phyloP scores from a whole-genome alignment of 2,113 vertebrate genomes.

The Conger conger region DNA sequence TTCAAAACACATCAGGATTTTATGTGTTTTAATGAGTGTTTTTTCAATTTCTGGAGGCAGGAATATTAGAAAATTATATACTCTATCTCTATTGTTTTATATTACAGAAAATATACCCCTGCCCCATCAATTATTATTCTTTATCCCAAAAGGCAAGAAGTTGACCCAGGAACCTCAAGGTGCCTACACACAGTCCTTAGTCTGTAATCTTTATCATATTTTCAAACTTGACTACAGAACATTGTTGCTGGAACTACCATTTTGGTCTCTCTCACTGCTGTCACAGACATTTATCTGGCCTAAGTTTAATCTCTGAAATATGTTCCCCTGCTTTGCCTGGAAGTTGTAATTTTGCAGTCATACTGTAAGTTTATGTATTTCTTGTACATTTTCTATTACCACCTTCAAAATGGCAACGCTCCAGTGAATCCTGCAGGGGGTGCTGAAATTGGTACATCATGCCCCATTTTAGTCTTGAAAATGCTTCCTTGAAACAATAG shows the following conservation, averaged over 20 bases:
- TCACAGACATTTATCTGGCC: too few species aligned
- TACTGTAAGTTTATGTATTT: background rate
- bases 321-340: background rate
- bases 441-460: background rate
- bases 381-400: background rate
- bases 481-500: background rate
- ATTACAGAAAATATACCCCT: background rate
- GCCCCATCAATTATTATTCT: background rate
- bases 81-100: background rate
- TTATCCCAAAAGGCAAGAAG: too few species aligned
- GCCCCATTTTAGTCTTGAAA: constrained; percentile 4
- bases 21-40: too few species aligned
- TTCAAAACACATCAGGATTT: too few species aligned
- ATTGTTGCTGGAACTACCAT: background rate
- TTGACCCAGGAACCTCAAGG: background rate
- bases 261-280: background rate
- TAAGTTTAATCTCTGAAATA: background rate
- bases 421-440: background rate
- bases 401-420: background rate
- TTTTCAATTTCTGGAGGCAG: too few species aligned
- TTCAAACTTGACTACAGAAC: background rate
- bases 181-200: background rate
- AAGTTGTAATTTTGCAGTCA: background rate
- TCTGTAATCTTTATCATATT: background rate
- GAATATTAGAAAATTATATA: background rate